Evolutionary conservation across 1,140 invertebrate genomes (phyloP).

Genomic region (Cydia fagiglandana): DNA sequence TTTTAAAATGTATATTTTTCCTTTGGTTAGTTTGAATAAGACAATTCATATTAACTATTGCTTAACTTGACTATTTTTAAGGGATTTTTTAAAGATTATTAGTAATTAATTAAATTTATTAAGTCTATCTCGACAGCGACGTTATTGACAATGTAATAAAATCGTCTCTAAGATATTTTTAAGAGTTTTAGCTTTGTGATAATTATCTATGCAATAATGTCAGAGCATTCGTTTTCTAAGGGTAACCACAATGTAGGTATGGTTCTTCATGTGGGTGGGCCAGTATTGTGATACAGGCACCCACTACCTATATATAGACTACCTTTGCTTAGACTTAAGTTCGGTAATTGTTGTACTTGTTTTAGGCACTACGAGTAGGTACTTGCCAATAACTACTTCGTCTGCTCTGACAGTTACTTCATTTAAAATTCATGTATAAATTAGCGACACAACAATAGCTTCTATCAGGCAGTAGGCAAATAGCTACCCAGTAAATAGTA

Average conservation of each 20-base stretch:
- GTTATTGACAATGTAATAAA: too few species aligned
- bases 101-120: too few species aligned
- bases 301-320: too few species aligned
- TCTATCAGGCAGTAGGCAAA: background rate
- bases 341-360: background rate
- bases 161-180: background rate
- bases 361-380: background rate
- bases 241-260: background rate
- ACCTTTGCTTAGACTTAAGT: background rate
- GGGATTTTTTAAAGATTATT: too few species aligned
- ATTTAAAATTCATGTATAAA: conserved; percentile 25
- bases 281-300: too few species aligned
- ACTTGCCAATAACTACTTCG: background rate
- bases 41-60: too few species aligned
- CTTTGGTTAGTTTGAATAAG: too few species aligned
- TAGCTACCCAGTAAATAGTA: background rate
- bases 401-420: background rate
- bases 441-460: conserved; percentile 23
- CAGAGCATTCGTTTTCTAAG: background rate
- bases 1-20: background rate
- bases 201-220: background rate
- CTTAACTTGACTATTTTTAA: too few species aligned
- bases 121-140: too few species aligned
- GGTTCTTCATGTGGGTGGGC: too few species aligned
- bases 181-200: background rate